Base-by-base conservation (phyloP, 1,140 invertebrate species). In the Lepidurus apus region DNA sequence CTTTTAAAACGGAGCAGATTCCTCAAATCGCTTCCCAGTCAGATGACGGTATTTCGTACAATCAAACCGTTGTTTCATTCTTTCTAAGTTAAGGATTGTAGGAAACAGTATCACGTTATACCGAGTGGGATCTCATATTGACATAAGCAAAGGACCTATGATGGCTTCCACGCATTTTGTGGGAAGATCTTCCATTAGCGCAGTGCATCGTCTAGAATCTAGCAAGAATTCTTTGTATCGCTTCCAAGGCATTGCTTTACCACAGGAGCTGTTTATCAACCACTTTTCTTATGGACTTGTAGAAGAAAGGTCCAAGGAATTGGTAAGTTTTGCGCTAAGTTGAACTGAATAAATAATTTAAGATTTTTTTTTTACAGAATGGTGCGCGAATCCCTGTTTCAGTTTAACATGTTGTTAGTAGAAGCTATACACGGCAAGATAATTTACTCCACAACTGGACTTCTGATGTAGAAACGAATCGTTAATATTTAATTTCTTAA, bases 61-160 rank as follows among this genome's bases (percentile, higher is more conserved):
- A 65, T 53, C 34, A 34, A 34, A 34, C 34, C 34, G 4, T 34
- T 4, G 26, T 34, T 34, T 34, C 34, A 34, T 34, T 34, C 34
- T 34, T 34, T 34, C 34, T 34, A 34, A 34, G 34, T 34, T 4
- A 34, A 34, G 34, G 1, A 34, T 77, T 45, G 78, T 86, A 84
- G 88, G 89, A 44, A 89, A 89, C 21, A 84, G 76, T 80, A 87
- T 98, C 0, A 91, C 88, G 0, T 81, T 98, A 2, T 98, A 97
- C 84, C 89, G 93, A 81, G 86, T 93, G 73, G 93, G 91, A 0
- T 89, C 93, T 78, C 93, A 96, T 83, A 90, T 98, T 74, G 96
- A 98, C 83, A 95, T 98, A 65, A 95, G 93, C 42, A 90, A 90
- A 82, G 96, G 96, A 0, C 96, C 96, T 0, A 91, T 97, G 90